phyloP scores from a whole-genome alignment of 1,140 invertebrate genomes.

The Cherax destructor region DNA sequence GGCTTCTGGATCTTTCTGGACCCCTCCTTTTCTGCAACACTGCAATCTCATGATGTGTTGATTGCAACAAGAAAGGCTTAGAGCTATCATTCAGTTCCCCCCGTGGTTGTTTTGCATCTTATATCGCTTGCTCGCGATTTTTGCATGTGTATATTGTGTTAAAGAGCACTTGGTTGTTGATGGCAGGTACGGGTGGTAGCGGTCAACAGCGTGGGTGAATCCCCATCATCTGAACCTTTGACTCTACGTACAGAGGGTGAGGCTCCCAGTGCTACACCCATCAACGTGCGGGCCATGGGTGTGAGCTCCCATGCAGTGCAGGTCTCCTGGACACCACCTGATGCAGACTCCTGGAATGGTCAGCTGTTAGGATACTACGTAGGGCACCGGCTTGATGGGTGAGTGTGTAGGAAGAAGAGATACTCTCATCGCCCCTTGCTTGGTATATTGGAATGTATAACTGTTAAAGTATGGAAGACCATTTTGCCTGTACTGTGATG shows the following conservation, averaged over 20 bases:
- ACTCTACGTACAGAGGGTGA: slow-evolving; percentile 68
- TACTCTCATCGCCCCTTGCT: no score
- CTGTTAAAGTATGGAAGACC: no score
- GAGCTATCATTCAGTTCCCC: no score
- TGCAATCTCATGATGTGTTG: no score
- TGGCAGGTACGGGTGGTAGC: slow-evolving; percentile 74
- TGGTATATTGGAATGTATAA: no score
- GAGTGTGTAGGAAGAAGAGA: not conserved
- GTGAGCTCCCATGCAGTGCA: slow-evolving; percentile 86
- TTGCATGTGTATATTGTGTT: not conserved
- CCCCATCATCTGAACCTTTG: slow-evolving; percentile 73
- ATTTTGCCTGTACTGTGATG: no score
- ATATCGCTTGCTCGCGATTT: no score
- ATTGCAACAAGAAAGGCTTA: no score
- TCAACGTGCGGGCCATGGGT: slow-evolving; percentile 82
- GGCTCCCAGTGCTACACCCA: slow-evolving; percentile 83
- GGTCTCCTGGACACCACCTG: slow-evolving; percentile 85
- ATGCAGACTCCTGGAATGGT: slow-evolving; percentile 83
- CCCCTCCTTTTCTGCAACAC: no score
- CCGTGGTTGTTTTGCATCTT: no score
- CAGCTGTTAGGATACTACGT: slow-evolving; percentile 84
- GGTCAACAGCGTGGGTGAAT: slow-evolving; percentile 75
- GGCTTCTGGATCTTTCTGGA: no score
- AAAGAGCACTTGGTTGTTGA: no score
- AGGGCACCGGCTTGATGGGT: slow-evolving; percentile 75